A percentile compares a stretch with the other conserved stretches of the same genome.
These are phyloP conservation scores for Crax fasciolata DNA, from an alignment of 2,797 vertebrate species.

Conservation along the genomic window DNA sequence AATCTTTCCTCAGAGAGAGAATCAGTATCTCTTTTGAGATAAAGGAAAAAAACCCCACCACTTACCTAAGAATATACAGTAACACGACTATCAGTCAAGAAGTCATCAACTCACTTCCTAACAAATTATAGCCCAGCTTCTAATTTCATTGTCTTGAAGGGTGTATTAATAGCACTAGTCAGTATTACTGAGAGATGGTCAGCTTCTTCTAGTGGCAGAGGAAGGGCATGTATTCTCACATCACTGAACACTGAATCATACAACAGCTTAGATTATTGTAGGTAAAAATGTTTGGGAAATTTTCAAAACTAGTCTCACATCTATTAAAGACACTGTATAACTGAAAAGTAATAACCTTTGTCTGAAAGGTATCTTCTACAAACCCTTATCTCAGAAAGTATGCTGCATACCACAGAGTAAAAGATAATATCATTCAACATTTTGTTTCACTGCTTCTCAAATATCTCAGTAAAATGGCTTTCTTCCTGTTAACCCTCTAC, in stretches of 20 bases:
- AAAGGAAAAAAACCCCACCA: not conserved
- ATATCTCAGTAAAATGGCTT: constrained; percentile 61
- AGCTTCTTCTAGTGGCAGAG: not conserved
- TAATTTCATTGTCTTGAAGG: not conserved
- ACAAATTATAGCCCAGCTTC: not conserved
- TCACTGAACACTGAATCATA: not conserved
- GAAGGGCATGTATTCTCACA: not conserved
- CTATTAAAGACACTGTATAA: not conserved
- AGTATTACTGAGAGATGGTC: not conserved
- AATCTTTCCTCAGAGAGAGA: not conserved
- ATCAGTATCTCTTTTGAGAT: not conserved
- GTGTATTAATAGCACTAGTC: not conserved
- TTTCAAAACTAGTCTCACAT: not conserved
- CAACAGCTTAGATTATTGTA: not conserved
- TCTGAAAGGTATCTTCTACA: not conserved
- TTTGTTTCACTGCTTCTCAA: constrained; percentile 44
- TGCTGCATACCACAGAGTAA: not conserved
- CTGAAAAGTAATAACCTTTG: not conserved
- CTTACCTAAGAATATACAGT: not conserved
- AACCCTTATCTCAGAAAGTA: not conserved
- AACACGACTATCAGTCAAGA: not conserved
- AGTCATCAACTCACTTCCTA: not conserved
- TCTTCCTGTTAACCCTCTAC: constrained; percentile 54
- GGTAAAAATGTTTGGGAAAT: not conserved
- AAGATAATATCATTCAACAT: not conserved